Evolutionary conservation across 2,888 invertebrate genomes (phyloP), one percentile per base, ranked within the genome.

Genomic region (Aphodius granarius): DNA sequence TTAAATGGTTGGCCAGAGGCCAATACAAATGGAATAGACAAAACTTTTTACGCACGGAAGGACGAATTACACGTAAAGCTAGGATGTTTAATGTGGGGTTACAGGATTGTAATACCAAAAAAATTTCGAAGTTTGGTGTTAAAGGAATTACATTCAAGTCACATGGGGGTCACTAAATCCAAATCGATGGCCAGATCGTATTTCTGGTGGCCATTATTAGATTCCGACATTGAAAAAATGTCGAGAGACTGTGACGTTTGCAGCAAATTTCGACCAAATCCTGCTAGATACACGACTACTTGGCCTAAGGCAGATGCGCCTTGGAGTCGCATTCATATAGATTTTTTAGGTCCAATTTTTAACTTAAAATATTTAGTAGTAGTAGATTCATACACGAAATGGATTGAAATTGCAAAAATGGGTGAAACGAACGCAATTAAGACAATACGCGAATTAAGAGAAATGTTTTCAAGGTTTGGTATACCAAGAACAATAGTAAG

Each of bases 311-410:
- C 23, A 23, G 23, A 23, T 23, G 4, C 23, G 23, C 71, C 71
- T n/a, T 71, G 43, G 71, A 71, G 17, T 13, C 23, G 43, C 13
- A 23, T 71, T 15, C 71, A 71, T 71, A 71, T 43, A 15, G 43
- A 71, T 71, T 71, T 71, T 4, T 71, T 71, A 16, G 71, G 71
- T 21, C 43, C 71, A 62, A 62, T 23, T 71, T 71, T 71, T 43
- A 71, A 71, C 43, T 43, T 43, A 71, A 71, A 71, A 43, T 71
- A 43, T 21, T 19, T 64, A 18, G 72, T 72, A 64, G 63, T 72
- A 3, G 72, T 62, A 13, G 72, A 64, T 65, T 63, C 72, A n/a
- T 63, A 63, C 17, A 63, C 63, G 17, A 72, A 72, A 63, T 72
- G 72, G 64, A 65, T 72, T 63, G 72, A 72, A 18, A 63, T 63